Base-by-base conservation (phyloP, 2,888 invertebrate genomes). In the Drosophila macrothrix region DNA sequence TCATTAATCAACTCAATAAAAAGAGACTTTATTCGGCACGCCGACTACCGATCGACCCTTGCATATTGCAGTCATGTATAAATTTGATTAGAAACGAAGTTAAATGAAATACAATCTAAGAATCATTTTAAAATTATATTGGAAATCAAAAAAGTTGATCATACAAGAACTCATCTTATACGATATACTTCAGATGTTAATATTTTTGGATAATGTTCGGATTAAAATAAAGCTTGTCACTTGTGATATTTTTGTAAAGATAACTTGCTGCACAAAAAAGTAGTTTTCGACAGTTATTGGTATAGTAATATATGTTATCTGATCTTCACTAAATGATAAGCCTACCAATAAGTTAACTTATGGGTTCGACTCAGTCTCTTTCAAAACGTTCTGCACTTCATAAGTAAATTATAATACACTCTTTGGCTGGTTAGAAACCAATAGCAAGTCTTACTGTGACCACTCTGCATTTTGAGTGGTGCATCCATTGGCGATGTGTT, bases 401-500 rank as follows among this genome's bases (percentile, higher is more conserved):
- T 7, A 9, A 1, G 25, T 9, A 25, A 46, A 46, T 46, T 9
- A 46, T 16, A 46, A 54, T 25, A 25, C 35, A 19, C 54, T 6
- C 31, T 16, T 25, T 9, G 10, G n/a, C 22, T 25, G 22, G 5
- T 16, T 35, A 16, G 33, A 22, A n/a, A 14, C 2, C 4, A 28
- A 37, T 14, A 28, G 14, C 19, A 55, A 7, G 31, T 58, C 84
- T 91, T 91, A 80, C 80, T 88, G 39, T 65, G 41, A 25, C 60
- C 67, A 74, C 76, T 68, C 43, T 29, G 29, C 0, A 65, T 31
- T 73, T 78, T 82, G 50, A 56, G 37, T 14, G 73, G 46, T 54
- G 76, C 73, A 37, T 77, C 71, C 50, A 65, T 73, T 52, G 69
- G 54, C 3, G 81, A 58, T 25, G 63, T 62, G 55, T 76, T 75